Evolutionary conservation across 2,888 invertebrate species (phyloP), one percentile per base, ranked within the genome.

Genomic region (Agriopis marginaria): DNA sequence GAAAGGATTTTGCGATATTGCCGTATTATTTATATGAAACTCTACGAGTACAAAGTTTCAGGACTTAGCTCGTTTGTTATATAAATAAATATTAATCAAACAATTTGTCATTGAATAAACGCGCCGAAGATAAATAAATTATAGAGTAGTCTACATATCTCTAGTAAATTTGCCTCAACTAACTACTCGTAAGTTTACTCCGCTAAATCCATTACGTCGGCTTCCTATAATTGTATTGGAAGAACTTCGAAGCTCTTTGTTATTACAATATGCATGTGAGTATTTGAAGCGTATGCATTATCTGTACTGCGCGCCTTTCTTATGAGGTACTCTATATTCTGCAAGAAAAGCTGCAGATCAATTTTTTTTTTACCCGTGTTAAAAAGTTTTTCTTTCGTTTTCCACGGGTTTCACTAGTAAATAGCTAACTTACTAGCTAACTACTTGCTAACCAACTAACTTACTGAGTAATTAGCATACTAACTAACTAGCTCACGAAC

Each of bases 221-320:
- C 54, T 69, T 71, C 44, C 66, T 68, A 68, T 70, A 73, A 75
- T 70, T 73, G 68, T 67, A 70, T 72, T 70, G 73, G 67, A 66
- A 66, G 60, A 73, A 66, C 63, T 74, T 73, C 51, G 65, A 68
- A 72, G 63, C 71, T 70, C 63, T 76, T 67, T 73, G 71, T 70
- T 74, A 74, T 74, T 70, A 71, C 69, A 76, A 74, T 73, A 74
- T 71, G 66, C 70, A 74, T 63, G 74, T 54, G 51, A 67, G 68
- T 64, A 56, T 50, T 66, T 61, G 69, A 69, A 68, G 64, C 61
- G 71, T 70, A 68, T 75, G 74, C 75, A 71, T 74, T 72, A 72
- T 70, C 56, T 51, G 58, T 55, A 54, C 39, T 11, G 32, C 40
- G 32, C 17, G 53, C 32, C 39, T 53, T 54, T 59, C 49, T 58